A percentile compares a stretch with the other conserved stretches of the same genome.
phyloP scores from a whole-genome alignment of 2,113 vertebrate genomes.

The Apodemus sylvaticus region DNA sequence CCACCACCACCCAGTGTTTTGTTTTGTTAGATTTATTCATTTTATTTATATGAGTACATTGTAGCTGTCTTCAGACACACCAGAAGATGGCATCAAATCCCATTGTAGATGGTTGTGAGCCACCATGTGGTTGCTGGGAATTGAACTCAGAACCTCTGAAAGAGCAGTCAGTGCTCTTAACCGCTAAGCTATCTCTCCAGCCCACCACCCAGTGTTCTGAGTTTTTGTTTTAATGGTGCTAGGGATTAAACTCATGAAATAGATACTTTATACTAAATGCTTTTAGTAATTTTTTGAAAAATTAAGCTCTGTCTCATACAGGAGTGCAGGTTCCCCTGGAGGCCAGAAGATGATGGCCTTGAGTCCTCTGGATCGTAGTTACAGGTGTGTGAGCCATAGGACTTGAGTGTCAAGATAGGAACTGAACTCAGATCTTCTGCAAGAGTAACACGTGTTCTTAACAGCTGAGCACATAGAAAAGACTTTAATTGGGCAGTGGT shows the following conservation, averaged over 20 bases:
- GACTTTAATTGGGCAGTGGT: not conserved
- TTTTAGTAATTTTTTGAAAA: not conserved
- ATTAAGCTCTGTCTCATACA: conserved; percentile 7
- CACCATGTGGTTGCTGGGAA: no score
- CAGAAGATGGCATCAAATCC: no score
- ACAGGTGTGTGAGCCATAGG: not conserved
- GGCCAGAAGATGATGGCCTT: not conserved
- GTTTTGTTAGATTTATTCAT: no score
- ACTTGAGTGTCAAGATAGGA: not conserved
- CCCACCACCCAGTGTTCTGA: not conserved
- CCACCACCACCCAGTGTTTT: not conserved
- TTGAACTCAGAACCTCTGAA: no score
- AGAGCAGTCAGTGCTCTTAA: no score
- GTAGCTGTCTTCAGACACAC: no score
- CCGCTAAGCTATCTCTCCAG: no score
- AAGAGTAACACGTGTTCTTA: not conserved
- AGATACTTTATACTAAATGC: not conserved
- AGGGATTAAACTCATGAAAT: not conserved
- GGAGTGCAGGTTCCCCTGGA: not conserved
- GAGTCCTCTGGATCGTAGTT: not conserved
- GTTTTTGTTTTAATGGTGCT: not conserved
- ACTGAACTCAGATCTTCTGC: not conserved
- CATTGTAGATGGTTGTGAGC: no score
- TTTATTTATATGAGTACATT: no score
- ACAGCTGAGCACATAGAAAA: not conserved